Percentiles rank a stretch among this genome's conserved stretches.
Conservation (phyloP, 2,888 invertebrate genomes). For the Venustoraphidia nigricollis region DNA sequence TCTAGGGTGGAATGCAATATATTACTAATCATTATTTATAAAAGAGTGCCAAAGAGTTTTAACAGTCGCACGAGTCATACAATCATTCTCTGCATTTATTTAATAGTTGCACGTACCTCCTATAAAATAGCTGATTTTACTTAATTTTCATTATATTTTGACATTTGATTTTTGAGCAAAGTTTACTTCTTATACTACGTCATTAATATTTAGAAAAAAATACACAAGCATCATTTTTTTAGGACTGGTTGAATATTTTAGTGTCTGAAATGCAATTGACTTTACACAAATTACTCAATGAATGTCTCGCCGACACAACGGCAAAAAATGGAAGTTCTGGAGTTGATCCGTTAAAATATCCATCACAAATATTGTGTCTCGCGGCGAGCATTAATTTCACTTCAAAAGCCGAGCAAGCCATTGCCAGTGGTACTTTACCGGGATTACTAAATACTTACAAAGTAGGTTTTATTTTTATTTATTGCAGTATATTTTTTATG, state of each 20-base stretch:
- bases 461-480: constrained; percentile 16
- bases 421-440: constrained; percentile 45
- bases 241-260: constrained; percentile 64
- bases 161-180: too few relatives aligned
- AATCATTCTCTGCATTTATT: too few relatives aligned
- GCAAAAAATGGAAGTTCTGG: constrained; percentile 25
- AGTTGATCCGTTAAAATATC: constrained; percentile 46
- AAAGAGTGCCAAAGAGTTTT: too few relatives aligned
- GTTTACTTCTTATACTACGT: too few relatives aligned
- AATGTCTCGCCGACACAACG: constrained; percentile 33
- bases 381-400: constrained; percentile 77
- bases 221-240: constrained; percentile 15
- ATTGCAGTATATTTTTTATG: too few relatives aligned
- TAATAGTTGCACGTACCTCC: too few relatives aligned
- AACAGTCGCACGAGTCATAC: too few relatives aligned
- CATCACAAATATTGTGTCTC: constrained; percentile 71
- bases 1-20: too few relatives aligned
- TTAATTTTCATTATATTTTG: too few relatives aligned
- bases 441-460: constrained; percentile 32
- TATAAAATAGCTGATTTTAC: too few relatives aligned
- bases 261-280: constrained; percentile 70
- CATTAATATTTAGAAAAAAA: not conserved
- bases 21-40: too few relatives aligned
- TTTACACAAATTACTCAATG: constrained; percentile 49
- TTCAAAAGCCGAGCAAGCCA: constrained; percentile 65